These are phyloP conservation scores for Halyomorpha halys DNA, from an alignment of 1,140 invertebrate species.

Conservation along the genomic window DNA sequence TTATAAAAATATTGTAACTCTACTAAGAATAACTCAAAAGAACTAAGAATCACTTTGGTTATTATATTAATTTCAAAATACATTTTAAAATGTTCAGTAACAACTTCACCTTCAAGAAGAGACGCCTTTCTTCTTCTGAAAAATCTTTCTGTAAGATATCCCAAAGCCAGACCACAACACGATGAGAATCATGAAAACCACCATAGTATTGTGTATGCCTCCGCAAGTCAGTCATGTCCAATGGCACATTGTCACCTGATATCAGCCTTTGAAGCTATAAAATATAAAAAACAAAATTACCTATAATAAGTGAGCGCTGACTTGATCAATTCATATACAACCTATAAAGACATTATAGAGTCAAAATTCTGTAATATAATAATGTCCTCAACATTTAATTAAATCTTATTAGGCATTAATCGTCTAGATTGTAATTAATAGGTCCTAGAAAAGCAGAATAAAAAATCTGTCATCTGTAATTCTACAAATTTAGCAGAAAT, in stretches of 20 bases:
- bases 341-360: too few species aligned
- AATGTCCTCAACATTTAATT: too few species aligned
- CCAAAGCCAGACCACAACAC: conserved; percentile 97
- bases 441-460: too few species aligned
- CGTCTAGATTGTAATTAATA: too few species aligned
- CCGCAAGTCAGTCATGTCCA: conserved; percentile 84
- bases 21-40: not conserved
- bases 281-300: conserved; percentile 11
- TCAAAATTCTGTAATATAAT: too few species aligned
- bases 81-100: too few species aligned
- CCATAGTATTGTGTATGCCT: conserved; percentile 97
- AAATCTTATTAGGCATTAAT: too few species aligned
- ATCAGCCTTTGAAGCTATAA: conserved; percentile 72
- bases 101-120: conserved; percentile 74
- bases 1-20: not conserved
- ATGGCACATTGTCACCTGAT: conserved; percentile 79
- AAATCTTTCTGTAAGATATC: conserved; percentile 96
- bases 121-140: conserved; percentile 73
- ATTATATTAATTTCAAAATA: not conserved
- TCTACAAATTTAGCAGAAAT: too few species aligned
- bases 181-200: conserved; percentile 96
- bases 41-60: not conserved
- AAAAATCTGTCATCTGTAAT: too few species aligned
- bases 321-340: too few species aligned
- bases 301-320: too few species aligned